phyloP scores from a whole-genome alignment of 2,797 vertebrate genomes.

The Morelia viridis region DNA sequence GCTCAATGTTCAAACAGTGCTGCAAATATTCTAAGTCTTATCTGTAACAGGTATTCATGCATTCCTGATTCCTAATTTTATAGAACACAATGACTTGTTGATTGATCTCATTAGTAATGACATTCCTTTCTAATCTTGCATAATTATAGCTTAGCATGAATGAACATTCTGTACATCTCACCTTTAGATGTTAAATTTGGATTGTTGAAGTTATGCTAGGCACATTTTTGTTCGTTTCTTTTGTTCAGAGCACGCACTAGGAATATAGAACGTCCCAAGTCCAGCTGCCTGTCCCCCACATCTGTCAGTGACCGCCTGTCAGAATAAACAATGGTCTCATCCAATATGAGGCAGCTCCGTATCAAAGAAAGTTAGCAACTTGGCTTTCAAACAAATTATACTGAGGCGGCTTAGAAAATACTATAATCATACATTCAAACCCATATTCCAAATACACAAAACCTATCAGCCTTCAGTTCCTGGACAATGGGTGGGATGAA shows the following conservation, averaged over 20 bases:
- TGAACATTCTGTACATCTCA: background rate
- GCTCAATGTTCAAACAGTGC: background rate
- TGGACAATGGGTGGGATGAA: background rate
- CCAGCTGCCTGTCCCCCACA: background rate
- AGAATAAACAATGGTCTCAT: background rate
- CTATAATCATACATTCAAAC: background rate
- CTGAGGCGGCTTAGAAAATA: background rate
- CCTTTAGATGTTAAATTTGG: background rate
- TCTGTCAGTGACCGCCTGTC: background rate
- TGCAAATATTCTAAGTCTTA: background rate
- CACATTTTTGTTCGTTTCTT: background rate
- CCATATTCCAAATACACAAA: background rate
- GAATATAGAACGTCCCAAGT: background rate
- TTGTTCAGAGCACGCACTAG: background rate
- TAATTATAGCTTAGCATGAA: background rate
- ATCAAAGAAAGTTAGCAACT: background rate
- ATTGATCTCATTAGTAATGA: background rate
- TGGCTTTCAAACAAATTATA: background rate
- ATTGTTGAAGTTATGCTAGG: background rate
- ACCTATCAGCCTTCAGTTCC: background rate
- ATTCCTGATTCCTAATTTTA: background rate
- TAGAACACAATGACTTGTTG: background rate
- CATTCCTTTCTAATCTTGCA: background rate
- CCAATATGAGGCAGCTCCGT: background rate
- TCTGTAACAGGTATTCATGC: background rate